Evolutionary conservation across 2,113 vertebrate genomes (phyloP).

Genomic region (Scophthalmus maximus): DNA sequence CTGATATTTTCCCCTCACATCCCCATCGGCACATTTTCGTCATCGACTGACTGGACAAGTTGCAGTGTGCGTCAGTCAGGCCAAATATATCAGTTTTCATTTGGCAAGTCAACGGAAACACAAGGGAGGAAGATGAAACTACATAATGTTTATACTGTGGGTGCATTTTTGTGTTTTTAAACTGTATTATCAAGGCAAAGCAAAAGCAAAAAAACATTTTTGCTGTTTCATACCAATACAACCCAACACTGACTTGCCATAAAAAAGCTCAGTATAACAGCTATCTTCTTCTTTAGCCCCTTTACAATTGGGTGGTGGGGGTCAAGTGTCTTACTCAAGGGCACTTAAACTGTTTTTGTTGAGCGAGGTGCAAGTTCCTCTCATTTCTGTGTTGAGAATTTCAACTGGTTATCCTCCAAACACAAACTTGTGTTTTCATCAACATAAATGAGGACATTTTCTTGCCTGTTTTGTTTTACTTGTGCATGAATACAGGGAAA

Average conservation of each 20-base stretch:
- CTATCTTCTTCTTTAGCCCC: neutral
- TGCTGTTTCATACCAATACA: conserved; percentile 13
- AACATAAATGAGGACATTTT: neutral
- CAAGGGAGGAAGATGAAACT: neutral
- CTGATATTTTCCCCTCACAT: neutral
- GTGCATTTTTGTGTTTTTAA: neutral
- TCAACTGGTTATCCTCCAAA: neutral
- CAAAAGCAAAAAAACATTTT: neutral
- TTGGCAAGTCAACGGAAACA: neutral
- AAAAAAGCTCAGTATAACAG: neutral
- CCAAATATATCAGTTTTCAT: neutral
- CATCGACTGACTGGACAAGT: neutral
- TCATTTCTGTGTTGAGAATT: neutral
- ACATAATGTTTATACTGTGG: neutral
- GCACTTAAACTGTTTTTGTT: neutral
- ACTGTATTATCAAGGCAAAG: conserved; percentile 1
- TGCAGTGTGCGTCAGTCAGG: neutral
- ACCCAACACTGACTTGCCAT: conserved; percentile 19
- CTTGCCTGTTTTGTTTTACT: neutral
- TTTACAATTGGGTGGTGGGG: neutral
- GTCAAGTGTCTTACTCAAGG: conserved; percentile 7
- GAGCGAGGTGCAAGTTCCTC: neutral
- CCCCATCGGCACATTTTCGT: neutral
- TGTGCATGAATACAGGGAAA: neutral
- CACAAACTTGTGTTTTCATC: neutral